Base-by-base conservation (phyloP, 2,113 vertebrate genomes). In the Phrynosoma platyrhinos region DNA sequence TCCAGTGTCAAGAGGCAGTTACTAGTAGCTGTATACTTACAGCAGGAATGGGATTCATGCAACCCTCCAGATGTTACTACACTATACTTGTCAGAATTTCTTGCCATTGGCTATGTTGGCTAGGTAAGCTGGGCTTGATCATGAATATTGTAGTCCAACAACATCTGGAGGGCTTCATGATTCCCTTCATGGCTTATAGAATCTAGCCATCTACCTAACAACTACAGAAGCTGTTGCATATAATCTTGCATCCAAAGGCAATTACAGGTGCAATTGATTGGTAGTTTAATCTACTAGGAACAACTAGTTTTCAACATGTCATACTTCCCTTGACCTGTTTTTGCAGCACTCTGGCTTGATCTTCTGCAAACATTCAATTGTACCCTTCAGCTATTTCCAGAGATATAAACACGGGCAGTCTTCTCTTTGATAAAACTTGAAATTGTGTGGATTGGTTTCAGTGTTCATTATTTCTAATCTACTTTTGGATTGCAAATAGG, bases 361-460 rank as follows among this genome's bases (percentile, higher is more conserved):
- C 92, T 89, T 89, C 88, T 92, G 90, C 86, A 94, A 90, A 93
- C 89, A 90, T 92, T 93, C 94, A 92, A 91, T 95, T 95, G 92
- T 42, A 88, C 82, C 93, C 93, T 91, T 87, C 78, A 94, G 94
- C 91, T 92, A 84, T 91, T 93, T 93, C 90, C 93, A 93, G 92
- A 91, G 91, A 92, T 85, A 92, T 93, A 94, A 94, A 94, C 87
- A 93, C 91, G 94, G 94, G 91, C 91, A 94, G 88, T 71, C 89
- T 86, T 88, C 7, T 23, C 75, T 36, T 92, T 94, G 94, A 93
- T 94, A 91, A 90, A 92, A 94, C 78, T 85, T 90, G 82, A 93
- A 93, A 92, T 91, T 90, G 93, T 90, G 91, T 79, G 92, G 93
- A 94, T 91, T 90, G 89, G 80, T 94, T 94, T 91, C 93, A 91